Conservation (phyloP, 2,113 vertebrate genomes). For the human (Homo sapiens) region GRCh38 chr3:195595501-195596000, state of each 20-base stretch:
- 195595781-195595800: slow-evolving; percentile 15
- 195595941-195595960: background rate
- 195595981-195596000: background rate
- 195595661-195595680: background rate
- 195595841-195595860: background rate
- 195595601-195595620: background rate
- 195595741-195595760: background rate
- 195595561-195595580: background rate
- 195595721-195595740: slow-evolving; percentile 1
- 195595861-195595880: background rate
- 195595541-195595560: slow-evolving; percentile 24
- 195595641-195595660: background rate
- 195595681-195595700: background rate
- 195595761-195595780: slow-evolving; percentile 30
- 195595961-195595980: background rate
- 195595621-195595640: background rate
- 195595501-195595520: slow-evolving; percentile 43
- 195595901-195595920: background rate
- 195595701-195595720: background rate
- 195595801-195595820: background rate
- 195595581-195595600: background rate
- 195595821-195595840: background rate
- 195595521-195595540: slow-evolving; percentile 1
- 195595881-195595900: background rate
- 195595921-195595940: background rate